Conservation (phyloP, 2,113 vertebrate genomes). For the Microtus ochrogaster region DNA sequence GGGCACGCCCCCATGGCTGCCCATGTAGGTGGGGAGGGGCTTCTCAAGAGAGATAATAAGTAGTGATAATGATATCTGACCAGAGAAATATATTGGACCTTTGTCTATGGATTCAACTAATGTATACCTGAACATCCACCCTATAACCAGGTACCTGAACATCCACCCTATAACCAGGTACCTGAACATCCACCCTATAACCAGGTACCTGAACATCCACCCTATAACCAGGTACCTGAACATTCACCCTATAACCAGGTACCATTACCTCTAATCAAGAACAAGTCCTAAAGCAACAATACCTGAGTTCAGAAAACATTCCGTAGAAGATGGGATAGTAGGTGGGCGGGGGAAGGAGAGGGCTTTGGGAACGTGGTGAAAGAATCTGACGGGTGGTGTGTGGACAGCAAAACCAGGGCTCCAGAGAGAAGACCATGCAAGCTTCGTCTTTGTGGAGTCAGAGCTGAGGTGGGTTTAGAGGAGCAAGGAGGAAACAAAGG, state of each 20-base stretch:
- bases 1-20: too few species aligned
- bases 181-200: background rate
- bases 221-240: background rate
- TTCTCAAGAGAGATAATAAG: slow-evolving; percentile 12
- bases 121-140: background rate
- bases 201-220: background rate
- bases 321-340: background rate
- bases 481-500: background rate
- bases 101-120: background rate
- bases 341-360: background rate
- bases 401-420: background rate
- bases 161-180: background rate
- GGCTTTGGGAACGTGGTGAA: background rate
- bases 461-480: background rate
- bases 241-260: background rate
- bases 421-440: background rate
- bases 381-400: background rate
- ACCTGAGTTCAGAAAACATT: background rate
- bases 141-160: background rate
- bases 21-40: background rate
- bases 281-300: background rate
- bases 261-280: background rate
- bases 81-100: background rate
- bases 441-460: background rate
- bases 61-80: background rate